Base-by-base conservation (phyloP, 2,797 vertebrate species). In the Microctenopoma stevenorrisi region DNA sequence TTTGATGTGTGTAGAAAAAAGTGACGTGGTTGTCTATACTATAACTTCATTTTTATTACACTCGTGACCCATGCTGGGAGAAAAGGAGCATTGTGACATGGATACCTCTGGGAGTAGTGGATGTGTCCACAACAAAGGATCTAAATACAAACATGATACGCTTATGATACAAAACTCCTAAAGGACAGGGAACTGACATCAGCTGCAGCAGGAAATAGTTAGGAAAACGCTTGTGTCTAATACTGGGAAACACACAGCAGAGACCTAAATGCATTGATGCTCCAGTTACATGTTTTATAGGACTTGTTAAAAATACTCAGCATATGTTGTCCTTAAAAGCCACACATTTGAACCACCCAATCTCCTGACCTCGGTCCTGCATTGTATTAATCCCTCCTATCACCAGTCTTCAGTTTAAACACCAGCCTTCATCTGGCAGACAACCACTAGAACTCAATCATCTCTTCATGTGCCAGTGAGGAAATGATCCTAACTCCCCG, bases 401-500 rank as follows among this genome's bases (percentile, higher is more conserved):
- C 62, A 33, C 3, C 22, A 3, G 55, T 59, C 65, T 50, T 49
- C 52, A 8, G 38, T 43, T 33, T 28, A 53, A 7, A 13, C 16
- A 8, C 8, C 30, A 6, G 46, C 44, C 67, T 54, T 28, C 47
- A 37, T 52, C 54, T 26, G 28, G 33, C 35, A 14, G 50, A 33
- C n/a, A 0, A n/a, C 46, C 13, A 22, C 40, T 0, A 28, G 26
- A 4, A 4, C 14, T 57, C 7, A 11, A n/a, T 35, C 30, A 2
- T 64, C 30, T 13, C 25, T 48, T 59, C 16, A 6, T 48, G 65
- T 53, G 42, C 38, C 66, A 38, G 40, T 30, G 49, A 81, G 86
- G 86, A 91, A 84, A 65, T 68, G 76, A 89, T 88, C 81, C 78
- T 35, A 18, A 14, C 53, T 82, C 72, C 62, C 53, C 22, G 38